A percentile compares a stretch with the other conserved stretches of the same genome.
Evolutionary conservation across 1,140 invertebrate genomes (phyloP).

Genomic region (Capitella teleta): DNA sequence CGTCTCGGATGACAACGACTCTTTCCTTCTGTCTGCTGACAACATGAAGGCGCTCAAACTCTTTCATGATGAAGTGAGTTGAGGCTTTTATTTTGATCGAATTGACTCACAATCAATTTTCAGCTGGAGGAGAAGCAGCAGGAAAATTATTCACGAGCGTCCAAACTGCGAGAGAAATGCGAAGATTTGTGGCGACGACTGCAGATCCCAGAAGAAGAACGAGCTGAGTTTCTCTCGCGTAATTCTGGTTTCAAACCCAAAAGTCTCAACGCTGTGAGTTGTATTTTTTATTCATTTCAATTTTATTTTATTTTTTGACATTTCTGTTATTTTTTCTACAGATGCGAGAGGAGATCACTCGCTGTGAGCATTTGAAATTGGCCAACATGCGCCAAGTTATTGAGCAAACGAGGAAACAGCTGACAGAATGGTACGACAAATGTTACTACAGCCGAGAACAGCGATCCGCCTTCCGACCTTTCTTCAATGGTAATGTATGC

Average conservation of each 20-base stretch:
- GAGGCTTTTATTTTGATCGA: background rate
- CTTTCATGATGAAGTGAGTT: slow-evolving; percentile 19
- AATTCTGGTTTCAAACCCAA: slow-evolving; percentile 42
- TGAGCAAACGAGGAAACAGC: slow-evolving; percentile 54
- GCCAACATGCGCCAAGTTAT: slow-evolving; percentile 61
- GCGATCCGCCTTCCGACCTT: slow-evolving; percentile 48
- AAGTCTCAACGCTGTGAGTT: slow-evolving; percentile 44
- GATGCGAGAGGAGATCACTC: slow-evolving; percentile 49
- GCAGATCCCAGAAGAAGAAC: slow-evolving; percentile 46
- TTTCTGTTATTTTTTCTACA: slow-evolving; percentile 14
- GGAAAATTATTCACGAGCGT: slow-evolving; percentile 16
- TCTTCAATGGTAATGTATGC: slow-evolving; percentile 17
- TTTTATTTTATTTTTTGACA: too few relatives aligned
- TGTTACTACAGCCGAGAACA: slow-evolving; percentile 54
- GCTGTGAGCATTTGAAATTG: slow-evolving; percentile 52
- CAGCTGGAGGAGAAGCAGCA: slow-evolving; percentile 22
- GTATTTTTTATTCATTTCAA: background rate
- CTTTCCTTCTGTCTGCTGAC: slow-evolving; percentile 23
- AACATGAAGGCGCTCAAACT: slow-evolving; percentile 24
- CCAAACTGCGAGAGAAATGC: slow-evolving; percentile 44
- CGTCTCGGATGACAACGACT: slow-evolving; percentile 27
- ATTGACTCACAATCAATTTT: background rate
- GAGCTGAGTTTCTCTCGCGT: slow-evolving; percentile 44
- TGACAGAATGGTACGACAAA: slow-evolving; percentile 58
- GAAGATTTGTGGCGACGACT: slow-evolving; percentile 52